Evolutionary conservation across 2,113 vertebrate genomes (phyloP).

Genomic region (Dicaeum eximium): DNA sequence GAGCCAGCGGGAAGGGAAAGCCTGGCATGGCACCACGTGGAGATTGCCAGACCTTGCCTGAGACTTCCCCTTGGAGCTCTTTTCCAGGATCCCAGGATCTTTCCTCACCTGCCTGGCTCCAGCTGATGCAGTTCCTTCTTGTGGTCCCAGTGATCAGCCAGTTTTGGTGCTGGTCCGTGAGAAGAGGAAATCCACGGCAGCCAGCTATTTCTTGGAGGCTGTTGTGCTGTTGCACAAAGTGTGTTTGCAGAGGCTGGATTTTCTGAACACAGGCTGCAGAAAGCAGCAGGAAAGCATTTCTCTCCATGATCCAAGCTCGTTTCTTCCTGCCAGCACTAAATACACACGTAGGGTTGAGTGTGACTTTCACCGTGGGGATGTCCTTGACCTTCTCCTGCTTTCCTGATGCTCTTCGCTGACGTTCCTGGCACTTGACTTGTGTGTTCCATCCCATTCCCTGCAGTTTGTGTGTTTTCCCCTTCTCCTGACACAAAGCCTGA

Average conservation of each 20-base stretch:
- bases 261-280: neutral
- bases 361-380: neutral
- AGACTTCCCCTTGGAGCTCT: neutral
- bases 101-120: neutral
- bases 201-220: neutral
- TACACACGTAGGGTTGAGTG: fast-evolving
- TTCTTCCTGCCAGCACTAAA: neutral
- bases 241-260: neutral
- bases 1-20: neutral
- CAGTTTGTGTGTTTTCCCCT: neutral
- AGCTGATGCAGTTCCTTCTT: fast-evolving
- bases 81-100: neutral
- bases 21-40: neutral
- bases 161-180: fast-evolving
- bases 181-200: neutral
- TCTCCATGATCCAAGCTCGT: neutral
- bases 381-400: neutral
- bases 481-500: neutral
- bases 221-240: fast-evolving
- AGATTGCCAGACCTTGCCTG: neutral
- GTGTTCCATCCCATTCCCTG: neutral
- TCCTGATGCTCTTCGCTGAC: neutral
- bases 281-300: neutral
- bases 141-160: neutral
- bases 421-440: neutral